A percentile compares a stretch with the other conserved stretches of the same genome.
These are phyloP conservation scores for Nycteola revayana DNA, from an alignment of 2,888 invertebrate genomes.

Conservation along the genomic window DNA sequence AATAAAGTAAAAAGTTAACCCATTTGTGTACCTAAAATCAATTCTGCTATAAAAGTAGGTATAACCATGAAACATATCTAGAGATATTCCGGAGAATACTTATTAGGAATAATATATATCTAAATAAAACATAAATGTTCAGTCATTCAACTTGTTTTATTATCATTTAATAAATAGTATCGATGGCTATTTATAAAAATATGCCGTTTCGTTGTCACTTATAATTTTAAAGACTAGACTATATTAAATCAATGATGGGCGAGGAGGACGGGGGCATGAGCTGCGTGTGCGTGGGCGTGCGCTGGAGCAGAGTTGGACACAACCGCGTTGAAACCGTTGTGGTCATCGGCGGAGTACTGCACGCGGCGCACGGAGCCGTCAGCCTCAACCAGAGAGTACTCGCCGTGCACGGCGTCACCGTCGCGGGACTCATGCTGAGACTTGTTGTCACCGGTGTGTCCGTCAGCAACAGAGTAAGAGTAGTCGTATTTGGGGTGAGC, in stretches of 20 bases:
- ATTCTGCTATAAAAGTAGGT: too few species aligned
- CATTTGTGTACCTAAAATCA: too few species aligned
- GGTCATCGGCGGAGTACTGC: conserved; percentile 78
- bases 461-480: conserved; percentile 81
- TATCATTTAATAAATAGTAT: background rate
- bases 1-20: too few species aligned
- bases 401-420: conserved; percentile 84
- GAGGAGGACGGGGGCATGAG: conserved; percentile 41
- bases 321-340: conserved; percentile 75
- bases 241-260: conserved; percentile 44
- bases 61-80: too few species aligned
- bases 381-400: conserved; percentile 67
- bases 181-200: conserved; percentile 9
- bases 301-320: conserved; percentile 64
- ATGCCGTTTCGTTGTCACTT: background rate
- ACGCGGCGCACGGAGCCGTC: conserved; percentile 79
- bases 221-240: conserved; percentile 3
- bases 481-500: conserved; percentile 83
- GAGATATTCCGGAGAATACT: too few species aligned
- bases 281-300: conserved; percentile 37
- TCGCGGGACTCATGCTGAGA: conserved; percentile 81
- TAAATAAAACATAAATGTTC: too few species aligned
- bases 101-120: too few species aligned
- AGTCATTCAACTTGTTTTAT: background rate
- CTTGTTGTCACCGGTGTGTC: conserved; percentile 83